Base-by-base conservation (phyloP, 2,113 vertebrate species). In the Brachyhypopomus occidentalis region DNA sequence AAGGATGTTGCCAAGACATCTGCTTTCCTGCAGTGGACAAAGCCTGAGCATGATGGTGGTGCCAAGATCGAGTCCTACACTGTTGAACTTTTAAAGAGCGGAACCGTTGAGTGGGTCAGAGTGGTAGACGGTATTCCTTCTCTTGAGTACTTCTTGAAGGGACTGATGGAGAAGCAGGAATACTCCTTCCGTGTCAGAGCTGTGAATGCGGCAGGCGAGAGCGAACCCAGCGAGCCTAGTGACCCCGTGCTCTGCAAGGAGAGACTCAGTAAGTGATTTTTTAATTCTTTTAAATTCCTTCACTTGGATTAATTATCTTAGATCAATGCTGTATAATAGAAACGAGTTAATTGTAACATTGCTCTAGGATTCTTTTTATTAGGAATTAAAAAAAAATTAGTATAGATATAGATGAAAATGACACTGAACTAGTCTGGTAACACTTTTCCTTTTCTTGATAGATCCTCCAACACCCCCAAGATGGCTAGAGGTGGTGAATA, bases 91-190 rank as follows among this genome's bases (percentile, higher is more conserved):
- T 90, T 97, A 48, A 99, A 99, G 90, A 98, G 96, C 0, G 98
- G 98, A 72, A 99, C 96, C 55, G 94, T 92, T 0, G 97, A 99
- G 76, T 99, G 98, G 98, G 97, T 99, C 83, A 94, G 95, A 78
- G 96, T 97, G 58, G 96, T 94, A 0, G 98, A 99, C 73, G 93
- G 95, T 38, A 87, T 99, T 87, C 93, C 86, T 45, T 82, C 86
- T 70, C 92, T 96, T 73, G 95, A 98, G 86, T 90, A 98, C 85
- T 95, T 95, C 87, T 93, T 99, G 76, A 95, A 91, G 63, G 95
- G 95, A 2, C 93, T 99, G 77, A 98, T 98, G 97, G 97, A 99
- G 86, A 98, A 96, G 82, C 97, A 99, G 87, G 98, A 99, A 86
- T 99, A 99, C 85, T 96, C 97, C 0, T 99, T 99, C 93, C 95